Base-by-base conservation (phyloP, 2,797 vertebrate genomes). In the Notamacropus eugenii region DNA sequence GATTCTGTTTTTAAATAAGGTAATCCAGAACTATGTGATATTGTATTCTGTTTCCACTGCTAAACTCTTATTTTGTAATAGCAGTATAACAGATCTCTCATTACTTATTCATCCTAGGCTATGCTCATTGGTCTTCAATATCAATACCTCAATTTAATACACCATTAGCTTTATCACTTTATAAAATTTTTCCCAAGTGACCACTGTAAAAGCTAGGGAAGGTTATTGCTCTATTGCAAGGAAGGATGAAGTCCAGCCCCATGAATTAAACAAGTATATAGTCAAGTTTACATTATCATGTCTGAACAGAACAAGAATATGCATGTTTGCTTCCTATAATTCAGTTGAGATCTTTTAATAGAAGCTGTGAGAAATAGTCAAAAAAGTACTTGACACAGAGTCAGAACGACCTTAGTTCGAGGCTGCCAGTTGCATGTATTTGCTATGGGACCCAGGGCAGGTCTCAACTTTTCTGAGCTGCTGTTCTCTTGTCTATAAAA, bases 61-160 rank as follows among this genome's bases (percentile, higher is more conserved):
- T 27, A 31, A 10, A 16, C 40, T 9, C 4, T 59, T 55, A 58
- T 93, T 67, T 93, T 90, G 19, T 19, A 24, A 19, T 29, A 11
- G 54, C 91, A 94, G 27, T 19, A 24, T 54, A 59, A 50, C 31
- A 58, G 16, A 34, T 2, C n/a, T 55, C 67, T 95, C 22, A 95
- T 95, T 96, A 55, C 11, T n/a, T 34, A 96, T 96, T 96, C 96
- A 95, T 50, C n/a, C 27, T 67, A 87, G 54, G 55, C 90, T 56
- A 59, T 93, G 40, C 27, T 54, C 91, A 92, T 90, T 67, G 95
- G 96, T 96, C 55, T 56, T 96, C 97, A 97, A 74, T 94, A 97
- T 93, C 97, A 97, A 95, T 82, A 62, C 95, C 57, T 95, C 97
- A 96, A 96, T 98, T 98, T 98, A 98, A 98, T 98, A 97, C 95